Conservation (phyloP, 1,140 invertebrate genomes). For the Chrysoperla carnea region DNA sequence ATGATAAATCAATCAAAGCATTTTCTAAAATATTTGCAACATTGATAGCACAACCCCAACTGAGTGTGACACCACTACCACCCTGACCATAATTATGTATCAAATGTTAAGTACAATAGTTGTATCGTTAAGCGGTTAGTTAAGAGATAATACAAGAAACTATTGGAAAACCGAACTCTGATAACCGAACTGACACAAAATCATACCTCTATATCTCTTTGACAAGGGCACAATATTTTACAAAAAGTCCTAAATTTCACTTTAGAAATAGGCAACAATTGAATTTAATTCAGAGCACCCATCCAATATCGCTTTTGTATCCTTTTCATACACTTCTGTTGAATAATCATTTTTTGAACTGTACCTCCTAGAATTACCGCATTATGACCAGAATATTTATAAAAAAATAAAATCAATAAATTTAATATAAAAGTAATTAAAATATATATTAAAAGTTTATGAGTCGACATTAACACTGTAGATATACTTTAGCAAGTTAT, state of each 20-base stretch:
- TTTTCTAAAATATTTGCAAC: slow-evolving; percentile 31
- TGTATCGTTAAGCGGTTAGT: neutral
- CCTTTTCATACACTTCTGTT: slow-evolving; percentile 26
- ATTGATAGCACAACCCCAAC: slow-evolving; percentile 64
- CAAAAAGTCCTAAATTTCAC: no score
- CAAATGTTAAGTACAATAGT: slow-evolving; percentile 14
- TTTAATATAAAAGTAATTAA: no score
- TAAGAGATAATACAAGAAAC: slow-evolving; percentile 1
- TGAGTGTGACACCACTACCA: slow-evolving; percentile 67
- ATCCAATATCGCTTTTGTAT: slow-evolving; percentile 39
- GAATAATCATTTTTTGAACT: slow-evolving; percentile 45
- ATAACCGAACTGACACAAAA: no score
- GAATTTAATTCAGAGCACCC: slow-evolving; percentile 38
- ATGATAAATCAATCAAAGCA: slow-evolving; percentile 4
- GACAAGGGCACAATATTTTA: no score
- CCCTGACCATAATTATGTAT: slow-evolving; percentile 90
- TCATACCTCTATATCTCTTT: no score
- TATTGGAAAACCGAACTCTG: no score
- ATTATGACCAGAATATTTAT: slow-evolving; percentile 29
- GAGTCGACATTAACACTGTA: no score
- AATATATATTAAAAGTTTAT: no score
- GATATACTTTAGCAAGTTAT: no score
- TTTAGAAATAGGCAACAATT: no score
- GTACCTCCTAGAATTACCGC: slow-evolving; percentile 56
- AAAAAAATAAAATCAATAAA: neutral